Conservation (phyloP, 2,888 invertebrate species). For the Archaeoteleia sp. region DNA sequence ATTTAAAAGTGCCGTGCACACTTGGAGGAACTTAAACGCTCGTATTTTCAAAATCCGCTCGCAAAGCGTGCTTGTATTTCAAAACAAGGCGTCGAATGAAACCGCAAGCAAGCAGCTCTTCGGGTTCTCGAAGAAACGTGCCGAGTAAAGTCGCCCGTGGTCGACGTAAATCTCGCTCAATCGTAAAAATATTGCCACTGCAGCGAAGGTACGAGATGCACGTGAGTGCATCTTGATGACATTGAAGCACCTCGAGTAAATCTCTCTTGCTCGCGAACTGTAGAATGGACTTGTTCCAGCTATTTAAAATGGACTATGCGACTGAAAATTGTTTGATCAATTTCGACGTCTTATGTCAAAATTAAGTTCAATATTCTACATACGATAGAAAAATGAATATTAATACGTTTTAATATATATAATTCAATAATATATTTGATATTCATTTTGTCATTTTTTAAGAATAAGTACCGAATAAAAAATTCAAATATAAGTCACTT, state of each 20-base stretch:
- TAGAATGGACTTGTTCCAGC: constrained; percentile 24
- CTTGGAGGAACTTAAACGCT: constrained; percentile 21
- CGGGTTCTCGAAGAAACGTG: background rate
- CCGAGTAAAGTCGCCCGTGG: constrained; percentile 20
- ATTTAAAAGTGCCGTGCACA: constrained; percentile 17
- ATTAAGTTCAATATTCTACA: no score
- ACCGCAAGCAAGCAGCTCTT: constrained; percentile 11
- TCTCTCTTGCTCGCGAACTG: constrained; percentile 11
- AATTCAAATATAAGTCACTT: no score
- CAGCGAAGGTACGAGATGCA: constrained; percentile 11
- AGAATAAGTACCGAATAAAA: no score
- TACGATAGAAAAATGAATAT: no score
- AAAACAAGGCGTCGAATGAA: constrained; percentile 45
- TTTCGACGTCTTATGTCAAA: background rate
- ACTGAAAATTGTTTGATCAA: constrained; percentile 30
- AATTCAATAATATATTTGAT: no score
- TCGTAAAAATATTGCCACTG: constrained; percentile 13
- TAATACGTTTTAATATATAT: no score
- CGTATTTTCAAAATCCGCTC: constrained; percentile 28
- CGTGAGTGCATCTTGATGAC: constrained; percentile 36
- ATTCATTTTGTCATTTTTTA: no score
- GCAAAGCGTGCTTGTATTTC: constrained; percentile 42
- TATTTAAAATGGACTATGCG: constrained; percentile 22
- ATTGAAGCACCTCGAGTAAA: constrained; percentile 32
- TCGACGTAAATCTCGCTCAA: constrained; percentile 36